phyloP scores from a whole-genome alignment of 2,797 vertebrate species.

The Setipinna tenuifilis region DNA sequence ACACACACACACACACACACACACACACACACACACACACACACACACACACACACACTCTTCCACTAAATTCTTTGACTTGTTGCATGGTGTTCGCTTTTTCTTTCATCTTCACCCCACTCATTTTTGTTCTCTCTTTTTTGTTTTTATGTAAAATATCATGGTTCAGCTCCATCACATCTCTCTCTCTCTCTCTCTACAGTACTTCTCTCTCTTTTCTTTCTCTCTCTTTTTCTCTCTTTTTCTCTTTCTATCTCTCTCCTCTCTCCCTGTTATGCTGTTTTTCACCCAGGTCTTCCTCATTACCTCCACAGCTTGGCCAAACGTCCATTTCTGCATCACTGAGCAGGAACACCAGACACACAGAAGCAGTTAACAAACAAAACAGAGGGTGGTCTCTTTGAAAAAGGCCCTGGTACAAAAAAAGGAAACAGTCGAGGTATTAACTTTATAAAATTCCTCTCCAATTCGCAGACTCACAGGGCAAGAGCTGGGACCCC shows the following conservation, averaged over 20 bases:
- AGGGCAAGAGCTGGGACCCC: not conserved
- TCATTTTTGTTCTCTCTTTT: too few relatives aligned
- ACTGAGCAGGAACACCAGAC: constrained; percentile 14
- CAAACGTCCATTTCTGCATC: constrained; percentile 32
- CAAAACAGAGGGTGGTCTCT: constrained; percentile 14
- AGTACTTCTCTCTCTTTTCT: not conserved
- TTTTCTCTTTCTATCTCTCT: constrained; percentile 13
- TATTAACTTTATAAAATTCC: too few relatives aligned
- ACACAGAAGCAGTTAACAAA: constrained; percentile 38
- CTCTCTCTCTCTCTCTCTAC: not conserved
- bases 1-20: constrained; percentile 13
- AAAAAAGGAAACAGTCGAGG: too few relatives aligned
- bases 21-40: not conserved
- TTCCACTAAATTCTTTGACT: not conserved
- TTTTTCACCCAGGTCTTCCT: not conserved
- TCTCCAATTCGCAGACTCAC: not conserved
- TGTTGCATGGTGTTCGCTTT: not conserved
- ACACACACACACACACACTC: not conserved
- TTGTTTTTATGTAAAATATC: too few relatives aligned
- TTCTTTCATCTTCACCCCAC: not conserved
- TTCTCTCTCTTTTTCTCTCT: constrained; percentile 15
- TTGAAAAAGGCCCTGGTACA: not conserved
- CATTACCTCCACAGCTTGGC: constrained; percentile 26
- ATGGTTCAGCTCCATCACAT: too few relatives aligned
- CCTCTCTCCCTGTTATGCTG: not conserved